These are phyloP conservation scores for Tamias sibiricus DNA, from an alignment of 2,113 vertebrate species.

Conservation along the genomic window DNA sequence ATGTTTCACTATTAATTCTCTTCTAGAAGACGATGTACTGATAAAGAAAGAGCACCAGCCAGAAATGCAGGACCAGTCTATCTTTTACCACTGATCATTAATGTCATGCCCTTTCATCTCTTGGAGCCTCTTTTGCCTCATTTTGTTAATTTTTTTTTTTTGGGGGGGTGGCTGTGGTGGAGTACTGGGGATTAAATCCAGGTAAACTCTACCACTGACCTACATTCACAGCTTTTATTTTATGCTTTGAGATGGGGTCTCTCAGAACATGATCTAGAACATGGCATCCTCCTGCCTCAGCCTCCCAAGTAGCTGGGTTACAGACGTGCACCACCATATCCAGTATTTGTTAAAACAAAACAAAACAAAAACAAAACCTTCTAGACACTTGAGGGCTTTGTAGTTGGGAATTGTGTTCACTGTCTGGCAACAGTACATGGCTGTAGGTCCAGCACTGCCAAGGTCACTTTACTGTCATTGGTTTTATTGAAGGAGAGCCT, in stretches of 20 bases:
- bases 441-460: neutral
- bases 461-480: neutral
- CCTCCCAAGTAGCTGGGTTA: too few species aligned
- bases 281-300: too few species aligned
- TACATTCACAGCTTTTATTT: too few species aligned
- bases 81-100: too few species aligned
- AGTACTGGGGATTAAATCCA: too few species aligned
- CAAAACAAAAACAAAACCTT: neutral
- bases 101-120: too few species aligned
- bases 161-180: too few species aligned
- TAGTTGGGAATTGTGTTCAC: neutral
- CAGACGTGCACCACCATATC: too few species aligned
- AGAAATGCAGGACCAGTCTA: rapidly evolving
- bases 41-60: neutral
- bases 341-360: too few species aligned
- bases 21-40: neutral
- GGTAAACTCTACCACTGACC: too few species aligned
- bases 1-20: neutral
- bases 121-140: neutral
- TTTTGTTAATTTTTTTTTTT: neutral
- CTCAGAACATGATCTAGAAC: too few species aligned
- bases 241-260: too few species aligned
- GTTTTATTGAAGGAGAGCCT: neutral
- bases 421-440: neutral
- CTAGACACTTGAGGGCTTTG: neutral